Base-by-base conservation (phyloP, 2,113 vertebrate genomes). In the Morone saxatilis region DNA sequence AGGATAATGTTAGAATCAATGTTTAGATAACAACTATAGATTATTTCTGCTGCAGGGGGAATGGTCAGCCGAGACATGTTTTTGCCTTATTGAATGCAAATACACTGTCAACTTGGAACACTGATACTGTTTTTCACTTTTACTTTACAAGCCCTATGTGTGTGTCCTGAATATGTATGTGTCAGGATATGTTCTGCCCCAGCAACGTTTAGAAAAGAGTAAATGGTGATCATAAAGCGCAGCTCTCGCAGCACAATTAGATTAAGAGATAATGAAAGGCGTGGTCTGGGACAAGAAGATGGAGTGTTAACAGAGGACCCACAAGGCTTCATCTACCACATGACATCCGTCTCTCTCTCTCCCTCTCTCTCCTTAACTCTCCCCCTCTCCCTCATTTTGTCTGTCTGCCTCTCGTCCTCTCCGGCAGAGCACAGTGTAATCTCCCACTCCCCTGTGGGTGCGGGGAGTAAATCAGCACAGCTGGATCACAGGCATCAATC, bases 401-500 rank as follows among this genome's bases (percentile, higher is more conserved):
- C 82, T 85, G 72, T 77, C 81, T 92, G 87, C 69, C 71, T 76
- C 85, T 66, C 84, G 51, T 85, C 84, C 80, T 88, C 85, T 87
- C 78, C 86, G 81, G 80, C 81, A 78, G 88, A 89, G 90, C 86
- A 84, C 43, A 57, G 87, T 91, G 87, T 93, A 93, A 94, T 94
- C 91, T 94, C 91, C 86, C 67, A 70, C 76, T 90, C 90, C 90
- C 92, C 88, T 71, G 84, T 92, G 92, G 93, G 88, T 79, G 87
- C 71, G n/a, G 88, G 91, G 89, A 95, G 91, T 95, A 94, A 93
- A 94, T 95, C 94, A 92, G 91, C 94, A 90, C 93, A 93, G 95
- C 93, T 94, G 94, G 94, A 94, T 93, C 87, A 89, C 82, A 90
- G 86, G 93, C 94, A 95, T 95, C 94, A 95, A 95, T 95, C 94